phyloP scores from a whole-genome alignment of 1,140 invertebrate species.

The Hypsibius dujardini region DNA sequence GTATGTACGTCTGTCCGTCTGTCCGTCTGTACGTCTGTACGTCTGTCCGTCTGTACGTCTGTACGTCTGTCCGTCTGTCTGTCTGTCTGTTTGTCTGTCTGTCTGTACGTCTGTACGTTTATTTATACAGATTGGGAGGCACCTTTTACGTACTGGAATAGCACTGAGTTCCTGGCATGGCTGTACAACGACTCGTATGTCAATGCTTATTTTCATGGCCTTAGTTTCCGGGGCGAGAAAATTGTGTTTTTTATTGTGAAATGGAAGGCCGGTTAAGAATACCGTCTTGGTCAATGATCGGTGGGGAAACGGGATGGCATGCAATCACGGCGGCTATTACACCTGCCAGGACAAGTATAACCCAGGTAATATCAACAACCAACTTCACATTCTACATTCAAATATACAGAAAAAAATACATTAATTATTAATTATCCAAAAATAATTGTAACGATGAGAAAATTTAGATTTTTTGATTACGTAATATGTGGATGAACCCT shows the following conservation, averaged over 20 bases:
- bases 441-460: too few species aligned
- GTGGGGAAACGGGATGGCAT: slow-evolving; percentile 57
- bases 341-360: slow-evolving; percentile 64
- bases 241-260: not conserved
- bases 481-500: too few species aligned
- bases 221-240: not conserved
- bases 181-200: slow-evolving; percentile 34
- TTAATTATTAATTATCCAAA: too few species aligned
- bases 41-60: too few species aligned
- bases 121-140: slow-evolving; percentile 33
- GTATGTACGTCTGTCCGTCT: too few species aligned
- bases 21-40: too few species aligned
- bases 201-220: too few species aligned
- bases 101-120: too few species aligned
- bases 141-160: slow-evolving; percentile 36
- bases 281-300: slow-evolving; percentile 70
- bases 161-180: slow-evolving; percentile 39
- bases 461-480: too few species aligned
- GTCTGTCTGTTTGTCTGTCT: too few species aligned
- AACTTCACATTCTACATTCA: not conserved
- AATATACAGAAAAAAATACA: too few species aligned
- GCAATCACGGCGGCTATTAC: slow-evolving; percentile 71
- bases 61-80: not conserved
- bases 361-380: slow-evolving; percentile 38
- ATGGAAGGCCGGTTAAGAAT: slow-evolving; percentile 54